Conservation (phyloP, 2,888 invertebrate species). For the Boloria selene region DNA sequence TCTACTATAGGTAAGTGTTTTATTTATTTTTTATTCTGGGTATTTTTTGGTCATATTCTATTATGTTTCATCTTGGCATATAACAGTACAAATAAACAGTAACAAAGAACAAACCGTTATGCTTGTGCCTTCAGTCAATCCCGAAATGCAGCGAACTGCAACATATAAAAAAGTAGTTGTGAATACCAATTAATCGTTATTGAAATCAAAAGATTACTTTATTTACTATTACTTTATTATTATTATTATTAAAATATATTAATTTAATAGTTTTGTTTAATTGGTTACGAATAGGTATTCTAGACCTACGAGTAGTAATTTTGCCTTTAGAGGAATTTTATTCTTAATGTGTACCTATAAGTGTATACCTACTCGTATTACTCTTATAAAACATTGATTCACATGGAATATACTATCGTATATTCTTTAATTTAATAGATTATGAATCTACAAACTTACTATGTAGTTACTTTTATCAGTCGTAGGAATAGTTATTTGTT, state of each 20-base stretch:
- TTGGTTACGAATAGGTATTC: too few relatives aligned
- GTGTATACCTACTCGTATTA: too few relatives aligned
- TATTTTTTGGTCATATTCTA: slow-evolving; percentile 66
- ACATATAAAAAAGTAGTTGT: background rate
- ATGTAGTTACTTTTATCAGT: background rate
- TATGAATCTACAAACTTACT: background rate
- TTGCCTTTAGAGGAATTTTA: too few relatives aligned
- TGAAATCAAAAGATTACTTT: too few relatives aligned
- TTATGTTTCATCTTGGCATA: slow-evolving; percentile 50
- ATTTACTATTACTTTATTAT: background rate
- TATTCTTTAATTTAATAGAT: too few relatives aligned
- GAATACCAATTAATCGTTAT: background rate
- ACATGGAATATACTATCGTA: too few relatives aligned
- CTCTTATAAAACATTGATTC: too few relatives aligned
- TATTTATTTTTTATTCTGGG: slow-evolving; percentile 66
- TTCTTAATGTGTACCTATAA: too few relatives aligned
- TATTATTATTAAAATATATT: background rate
- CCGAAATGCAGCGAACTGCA: slow-evolving; percentile 14
- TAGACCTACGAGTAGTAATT: too few relatives aligned
- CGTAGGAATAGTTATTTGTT: background rate
- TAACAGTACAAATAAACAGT: background rate
- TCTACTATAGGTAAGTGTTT: slow-evolving; percentile 91
- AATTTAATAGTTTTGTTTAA: background rate
- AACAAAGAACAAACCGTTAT: slow-evolving; percentile 44
- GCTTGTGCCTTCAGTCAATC: slow-evolving; percentile 12